Base-by-base conservation (phyloP, 2,888 invertebrate genomes). In the Athripsodes cinereus region DNA sequence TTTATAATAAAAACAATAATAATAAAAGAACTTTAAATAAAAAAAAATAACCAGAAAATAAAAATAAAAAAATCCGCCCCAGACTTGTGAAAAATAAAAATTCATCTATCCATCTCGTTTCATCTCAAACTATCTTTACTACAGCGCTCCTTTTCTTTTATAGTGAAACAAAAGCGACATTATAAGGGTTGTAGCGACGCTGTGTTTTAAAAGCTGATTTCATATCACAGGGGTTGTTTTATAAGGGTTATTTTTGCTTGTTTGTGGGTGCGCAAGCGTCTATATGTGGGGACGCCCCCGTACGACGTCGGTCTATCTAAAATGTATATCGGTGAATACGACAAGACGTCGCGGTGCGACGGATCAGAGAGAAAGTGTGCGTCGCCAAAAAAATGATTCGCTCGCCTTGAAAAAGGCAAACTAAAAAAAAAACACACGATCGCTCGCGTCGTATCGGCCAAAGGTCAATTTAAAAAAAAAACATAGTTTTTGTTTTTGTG, bases 31-130 rank as follows among this genome's bases (percentile, higher is more conserved):
- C 50, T 44, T 52, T 51, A 55, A 54, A n/a, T n/a, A n/a, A n/a
- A n/a, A n/a, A n/a, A 58, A 58, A 61, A 51, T 48, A 44, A 46
- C 26, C 40, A 31, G 31, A 52, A 53, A 59, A 60, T 58, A 55
- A 54, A 59, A 52, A 57, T 2, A 40, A 48, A 59, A 61, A 59
- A 61, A 63, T 63, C 63, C 63, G 63, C 57, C 61, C 63, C 63
- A 57, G 59, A 58, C 59, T 55, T 59, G 53, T 50, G 60, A 46
- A 61, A 59, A 61, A 61, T 61, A 63, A 63, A 63, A 63, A 53
- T 34, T 44, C 52, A 34, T 61, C 48, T 52, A 20, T 21, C 63
- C 47, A 22, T 63, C 63, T 57, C 55, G 49, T 40, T 63, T 51
- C 50, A 31, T 35, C 53, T 31, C 20, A 22, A 35, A 54, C 44